These are phyloP conservation scores for Epistrophe eligans DNA, from an alignment of 2,888 invertebrate genomes.

Conservation along the genomic window DNA sequence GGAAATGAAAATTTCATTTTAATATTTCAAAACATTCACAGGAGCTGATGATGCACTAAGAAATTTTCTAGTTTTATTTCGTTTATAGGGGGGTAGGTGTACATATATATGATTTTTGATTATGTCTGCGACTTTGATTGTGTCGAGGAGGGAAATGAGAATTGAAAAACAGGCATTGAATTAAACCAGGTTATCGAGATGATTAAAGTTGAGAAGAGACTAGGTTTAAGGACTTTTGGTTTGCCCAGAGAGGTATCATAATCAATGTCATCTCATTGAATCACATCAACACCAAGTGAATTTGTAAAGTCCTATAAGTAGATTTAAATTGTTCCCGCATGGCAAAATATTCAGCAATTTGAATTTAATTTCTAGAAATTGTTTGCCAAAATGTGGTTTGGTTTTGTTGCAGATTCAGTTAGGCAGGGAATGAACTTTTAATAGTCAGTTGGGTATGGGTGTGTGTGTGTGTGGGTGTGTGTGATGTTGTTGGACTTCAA, in stretches of 20 bases:
- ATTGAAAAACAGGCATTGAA: constrained; percentile 39
- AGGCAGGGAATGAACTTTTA: not conserved
- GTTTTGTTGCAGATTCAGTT: not conserved
- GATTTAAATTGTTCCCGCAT: constrained; percentile 16
- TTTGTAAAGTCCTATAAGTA: constrained; percentile 4
- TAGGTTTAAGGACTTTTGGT: not conserved
- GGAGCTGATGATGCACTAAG: constrained; percentile 26
- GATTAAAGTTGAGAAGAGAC: constrained; percentile 8
- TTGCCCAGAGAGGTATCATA: not conserved
- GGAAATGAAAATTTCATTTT: constrained; percentile 68
- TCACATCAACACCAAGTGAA: not conserved
- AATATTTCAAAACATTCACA: constrained; percentile 60
- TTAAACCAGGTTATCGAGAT: constrained; percentile 28
- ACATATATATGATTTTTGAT: not conserved
- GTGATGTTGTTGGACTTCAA: not conserved
- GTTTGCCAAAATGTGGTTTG: not conserved
- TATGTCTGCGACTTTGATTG: not conserved
- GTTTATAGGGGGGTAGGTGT: not conserved
- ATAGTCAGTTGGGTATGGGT: too few relatives aligned
- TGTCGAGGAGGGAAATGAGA: constrained; percentile 33
- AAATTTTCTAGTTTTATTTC: constrained; percentile 30
- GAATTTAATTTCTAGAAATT: constrained; percentile 35
- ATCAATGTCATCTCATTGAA: constrained; percentile 24
- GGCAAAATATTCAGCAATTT: constrained; percentile 21
- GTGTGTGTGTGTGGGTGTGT: not conserved